A percentile compares a stretch with the other conserved stretches of the same genome.
Evolutionary conservation across 2,797 vertebrate species (phyloP).

Genomic region (Sebastes flavidus): DNA sequence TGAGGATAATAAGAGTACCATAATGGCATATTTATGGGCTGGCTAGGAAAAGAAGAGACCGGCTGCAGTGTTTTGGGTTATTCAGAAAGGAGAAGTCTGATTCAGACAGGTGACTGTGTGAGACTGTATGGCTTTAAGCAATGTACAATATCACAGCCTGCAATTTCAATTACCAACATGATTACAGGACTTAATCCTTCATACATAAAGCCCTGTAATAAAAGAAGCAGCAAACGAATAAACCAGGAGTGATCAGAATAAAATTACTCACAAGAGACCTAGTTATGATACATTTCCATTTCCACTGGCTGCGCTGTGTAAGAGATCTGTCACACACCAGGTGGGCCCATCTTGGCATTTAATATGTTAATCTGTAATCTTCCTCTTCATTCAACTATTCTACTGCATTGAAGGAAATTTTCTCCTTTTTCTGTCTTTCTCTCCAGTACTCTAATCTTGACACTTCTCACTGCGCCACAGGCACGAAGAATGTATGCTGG

Average conservation of each 20-base stretch:
- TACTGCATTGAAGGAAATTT: slow-evolving; percentile 43
- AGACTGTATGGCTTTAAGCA: slow-evolving; percentile 31
- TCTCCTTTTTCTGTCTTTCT: slow-evolving; percentile 21
- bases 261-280: slow-evolving; percentile 63
- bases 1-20: slow-evolving; percentile 83
- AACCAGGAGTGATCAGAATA: slow-evolving; percentile 62
- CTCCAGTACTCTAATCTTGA: slow-evolving; percentile 27
- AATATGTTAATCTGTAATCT: slow-evolving; percentile 79
- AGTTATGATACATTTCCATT: slow-evolving; percentile 68
- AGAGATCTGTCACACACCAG: slow-evolving; percentile 74
- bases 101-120: slow-evolving; percentile 31
- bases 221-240: slow-evolving; percentile 47
- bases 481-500: slow-evolving; percentile 35
- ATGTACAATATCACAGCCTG: slow-evolving; percentile 23
- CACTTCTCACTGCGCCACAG: slow-evolving; percentile 54
- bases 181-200: slow-evolving; percentile 62
- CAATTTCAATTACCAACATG: slow-evolving; percentile 62
- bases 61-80: slow-evolving; percentile 46
- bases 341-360: slow-evolving; percentile 76
- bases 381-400: slow-evolving; percentile 67
- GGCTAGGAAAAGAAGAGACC: slow-evolving; percentile 40
- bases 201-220: slow-evolving; percentile 36
- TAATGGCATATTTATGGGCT: slow-evolving; percentile 79
- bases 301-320: slow-evolving; percentile 57
- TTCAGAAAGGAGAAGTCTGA: slow-evolving; percentile 26